Evolutionary conservation across 2,888 invertebrate species (phyloP).

Genomic region (Phasia obesa): DNA sequence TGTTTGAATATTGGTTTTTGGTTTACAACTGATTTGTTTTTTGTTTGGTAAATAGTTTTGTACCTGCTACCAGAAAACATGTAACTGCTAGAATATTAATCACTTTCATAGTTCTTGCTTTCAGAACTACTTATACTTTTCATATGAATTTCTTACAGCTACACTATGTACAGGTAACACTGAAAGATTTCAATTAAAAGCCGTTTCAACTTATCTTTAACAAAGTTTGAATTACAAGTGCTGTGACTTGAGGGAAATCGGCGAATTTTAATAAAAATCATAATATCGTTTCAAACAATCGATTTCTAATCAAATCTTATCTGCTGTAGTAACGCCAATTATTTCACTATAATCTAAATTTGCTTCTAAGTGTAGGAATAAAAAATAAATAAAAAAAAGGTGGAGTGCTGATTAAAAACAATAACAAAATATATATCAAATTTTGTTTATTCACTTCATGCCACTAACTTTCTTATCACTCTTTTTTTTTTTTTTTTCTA

Average conservation of each 20-base stretch:
- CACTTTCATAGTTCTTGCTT: slow-evolving; percentile 43
- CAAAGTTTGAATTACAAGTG: slow-evolving; percentile 39
- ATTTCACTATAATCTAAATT: slow-evolving; percentile 25
- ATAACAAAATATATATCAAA: no score
- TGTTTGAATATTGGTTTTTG: not conserved
- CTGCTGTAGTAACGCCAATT: not conserved
- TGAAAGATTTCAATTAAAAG: not conserved
- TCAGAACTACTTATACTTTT: not conserved
- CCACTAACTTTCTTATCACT: slow-evolving; percentile 12
- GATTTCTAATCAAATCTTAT: slow-evolving; percentile 64
- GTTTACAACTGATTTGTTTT: not conserved
- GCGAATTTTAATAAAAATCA: slow-evolving; percentile 18
- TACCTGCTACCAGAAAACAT: slow-evolving; percentile 55
- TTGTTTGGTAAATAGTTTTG: not conserved
- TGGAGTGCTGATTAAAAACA: no score
- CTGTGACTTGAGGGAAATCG: slow-evolving; percentile 19
- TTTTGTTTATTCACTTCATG: not conserved
- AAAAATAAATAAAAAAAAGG: not conserved
- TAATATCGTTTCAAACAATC: not conserved
- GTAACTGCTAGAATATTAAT: slow-evolving; percentile 21
- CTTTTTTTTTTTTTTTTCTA: not conserved
- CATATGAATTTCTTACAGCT: not conserved
- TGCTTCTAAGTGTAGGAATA: not conserved
- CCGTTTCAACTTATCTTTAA: slow-evolving; percentile 14
- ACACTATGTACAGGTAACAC: not conserved